Conservation (phyloP, 2,888 invertebrate genomes). For the Volucella inanis region DNA sequence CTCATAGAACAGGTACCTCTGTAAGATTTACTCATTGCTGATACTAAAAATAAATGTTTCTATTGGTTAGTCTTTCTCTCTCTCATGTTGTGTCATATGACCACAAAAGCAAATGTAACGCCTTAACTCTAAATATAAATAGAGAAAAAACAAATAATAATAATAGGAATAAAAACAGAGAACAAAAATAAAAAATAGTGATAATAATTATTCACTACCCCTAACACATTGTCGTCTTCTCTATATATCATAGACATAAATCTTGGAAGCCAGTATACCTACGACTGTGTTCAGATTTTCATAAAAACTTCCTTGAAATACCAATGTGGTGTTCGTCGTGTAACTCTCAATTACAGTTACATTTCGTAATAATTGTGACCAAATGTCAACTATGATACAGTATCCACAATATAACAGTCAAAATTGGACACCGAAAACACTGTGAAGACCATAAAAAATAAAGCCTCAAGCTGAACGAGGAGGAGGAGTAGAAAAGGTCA, state of each 20-base stretch:
- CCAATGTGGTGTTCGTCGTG: constrained; percentile 32
- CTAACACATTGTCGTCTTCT: constrained; percentile 44
- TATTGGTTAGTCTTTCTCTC: too few relatives aligned
- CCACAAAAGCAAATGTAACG: too few relatives aligned
- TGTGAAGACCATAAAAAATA: constrained; percentile 45
- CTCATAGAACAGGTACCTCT: too few relatives aligned
- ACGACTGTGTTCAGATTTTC: constrained; percentile 18
- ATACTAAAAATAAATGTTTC: too few relatives aligned
- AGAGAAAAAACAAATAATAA: constrained; percentile 23
- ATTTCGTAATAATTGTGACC: constrained; percentile 73
- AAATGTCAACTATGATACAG: constrained; percentile 74
- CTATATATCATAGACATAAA: constrained; percentile 63
- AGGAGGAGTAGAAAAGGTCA: constrained; percentile 71
- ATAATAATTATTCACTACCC: constrained; percentile 67
- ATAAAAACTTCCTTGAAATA: constrained; percentile 58
- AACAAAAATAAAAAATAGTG: constrained; percentile 8
- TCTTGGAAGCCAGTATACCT: constrained; percentile 32
- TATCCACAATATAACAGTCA: constrained; percentile 70
- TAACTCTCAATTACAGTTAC: constrained; percentile 70
- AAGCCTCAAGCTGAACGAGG: constrained; percentile 39
- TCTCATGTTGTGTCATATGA: too few relatives aligned
- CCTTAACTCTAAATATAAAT: constrained; percentile 1
- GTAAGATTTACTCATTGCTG: too few relatives aligned
- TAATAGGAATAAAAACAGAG: constrained; percentile 12
- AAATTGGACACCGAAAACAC: constrained; percentile 49